These are phyloP conservation scores for Amphiura filiformis DNA, from an alignment of 35 echinoderm and acorn worm genomes.

Conservation along the genomic window DNA sequence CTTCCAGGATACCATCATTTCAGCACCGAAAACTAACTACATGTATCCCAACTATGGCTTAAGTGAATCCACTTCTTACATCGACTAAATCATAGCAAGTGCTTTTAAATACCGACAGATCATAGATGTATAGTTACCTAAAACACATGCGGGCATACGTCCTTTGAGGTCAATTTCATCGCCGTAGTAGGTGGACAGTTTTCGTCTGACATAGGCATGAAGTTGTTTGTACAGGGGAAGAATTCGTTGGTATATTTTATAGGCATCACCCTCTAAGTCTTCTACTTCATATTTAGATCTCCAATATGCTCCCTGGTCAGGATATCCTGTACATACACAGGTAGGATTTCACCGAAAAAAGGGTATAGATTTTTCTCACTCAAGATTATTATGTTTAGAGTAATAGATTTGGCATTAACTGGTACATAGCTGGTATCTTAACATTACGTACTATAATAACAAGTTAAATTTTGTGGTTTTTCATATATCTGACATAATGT, in stretches of 20 bases:
- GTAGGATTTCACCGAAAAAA: too few relatives aligned
- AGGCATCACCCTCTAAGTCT: constrained; percentile 45
- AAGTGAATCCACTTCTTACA: neutral
- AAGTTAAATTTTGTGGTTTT: too few relatives aligned
- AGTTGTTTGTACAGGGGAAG: constrained; percentile 88
- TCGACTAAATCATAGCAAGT: neutral
- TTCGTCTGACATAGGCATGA: constrained; percentile 80
- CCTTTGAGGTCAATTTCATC: constrained; percentile 64
- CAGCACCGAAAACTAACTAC: neutral
- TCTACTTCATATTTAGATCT: constrained; percentile 51
- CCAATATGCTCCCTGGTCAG: constrained; percentile 24
- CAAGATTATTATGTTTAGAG: too few relatives aligned
- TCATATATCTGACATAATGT: too few relatives aligned
- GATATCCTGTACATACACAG: constrained; percentile 14
- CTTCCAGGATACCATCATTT: too few relatives aligned
- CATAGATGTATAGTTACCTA: constrained; percentile 24
- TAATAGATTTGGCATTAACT: too few relatives aligned
- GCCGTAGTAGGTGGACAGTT: constrained; percentile 41
- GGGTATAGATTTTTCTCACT: too few relatives aligned
- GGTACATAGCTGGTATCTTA: too few relatives aligned
- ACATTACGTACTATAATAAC: too few relatives aligned
- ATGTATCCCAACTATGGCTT: neutral
- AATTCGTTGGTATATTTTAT: constrained; percentile 76
- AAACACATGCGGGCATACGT: constrained; percentile 46
- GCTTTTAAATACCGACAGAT: neutral